phyloP scores from a whole-genome alignment of 1,140 invertebrate genomes.

The Bombus terrestris region DNA sequence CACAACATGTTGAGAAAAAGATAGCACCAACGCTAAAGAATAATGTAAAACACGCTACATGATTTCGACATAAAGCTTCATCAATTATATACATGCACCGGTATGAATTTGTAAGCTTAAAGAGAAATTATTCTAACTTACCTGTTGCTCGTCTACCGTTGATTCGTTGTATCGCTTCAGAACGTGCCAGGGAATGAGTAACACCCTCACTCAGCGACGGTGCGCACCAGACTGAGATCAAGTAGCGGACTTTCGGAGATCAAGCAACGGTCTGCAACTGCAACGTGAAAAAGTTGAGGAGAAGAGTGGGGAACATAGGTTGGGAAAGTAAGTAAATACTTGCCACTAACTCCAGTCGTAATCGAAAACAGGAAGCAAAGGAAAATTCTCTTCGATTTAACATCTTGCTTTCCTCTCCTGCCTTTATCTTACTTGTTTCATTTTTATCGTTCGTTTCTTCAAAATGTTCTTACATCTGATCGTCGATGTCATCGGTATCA shows the following conservation, averaged over 20 bases:
- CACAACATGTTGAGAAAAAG: neutral
- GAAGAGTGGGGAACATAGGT: neutral
- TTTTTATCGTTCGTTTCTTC: neutral
- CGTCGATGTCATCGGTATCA: neutral
- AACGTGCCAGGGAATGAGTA: conserved; percentile 14
- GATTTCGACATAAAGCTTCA: too few species aligned
- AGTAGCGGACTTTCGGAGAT: conserved; percentile 48
- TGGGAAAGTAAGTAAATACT: conserved; percentile 24
- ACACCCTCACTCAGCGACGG: conserved; percentile 54
- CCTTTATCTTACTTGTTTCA: neutral
- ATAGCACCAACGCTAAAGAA: neutral
- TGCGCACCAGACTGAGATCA: conserved; percentile 64
- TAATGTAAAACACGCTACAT: neutral
- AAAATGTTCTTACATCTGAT: neutral
- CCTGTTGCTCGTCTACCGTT: conserved; percentile 25
- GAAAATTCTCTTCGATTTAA: conserved; percentile 12
- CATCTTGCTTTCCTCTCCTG: neutral
- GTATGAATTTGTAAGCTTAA: neutral
- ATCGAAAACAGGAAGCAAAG: conserved; percentile 18
- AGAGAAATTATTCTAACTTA: conserved; percentile 14
- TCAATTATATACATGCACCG: too few species aligned
- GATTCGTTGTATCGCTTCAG: neutral
- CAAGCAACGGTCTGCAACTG: conserved; percentile 42
- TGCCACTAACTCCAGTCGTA: neutral
- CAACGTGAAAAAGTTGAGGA: conserved; percentile 31